These are phyloP conservation scores for Drosophila anceps DNA, from an alignment of 2,888 invertebrate species.

Conservation along the genomic window DNA sequence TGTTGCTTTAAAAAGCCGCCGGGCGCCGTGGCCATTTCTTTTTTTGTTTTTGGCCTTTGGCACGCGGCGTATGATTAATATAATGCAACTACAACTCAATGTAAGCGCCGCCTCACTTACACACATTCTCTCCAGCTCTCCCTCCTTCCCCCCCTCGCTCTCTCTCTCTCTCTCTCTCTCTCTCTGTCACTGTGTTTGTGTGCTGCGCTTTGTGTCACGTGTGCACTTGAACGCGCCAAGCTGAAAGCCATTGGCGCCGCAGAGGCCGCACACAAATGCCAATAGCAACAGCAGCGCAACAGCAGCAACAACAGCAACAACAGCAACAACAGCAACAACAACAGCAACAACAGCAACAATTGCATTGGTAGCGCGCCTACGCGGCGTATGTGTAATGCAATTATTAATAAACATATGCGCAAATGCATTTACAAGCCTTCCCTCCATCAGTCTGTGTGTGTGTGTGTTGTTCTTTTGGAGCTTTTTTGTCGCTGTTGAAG, in stretches of 20 bases:
- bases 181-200: conserved; percentile 8
- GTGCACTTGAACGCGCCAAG: conserved; percentile 72
- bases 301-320: conserved; percentile 8
- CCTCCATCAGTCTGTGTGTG: background rate
- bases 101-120: background rate
- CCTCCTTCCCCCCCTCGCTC: background rate
- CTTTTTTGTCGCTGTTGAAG: conserved; percentile 16
- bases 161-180: background rate
- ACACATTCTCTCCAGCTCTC: background rate
- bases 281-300: conserved; percentile 9
- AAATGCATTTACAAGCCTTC: conserved; percentile 3
- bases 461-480: conserved; percentile 3
- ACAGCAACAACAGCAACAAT: background rate
- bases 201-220: conserved; percentile 66
- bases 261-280: conserved; percentile 31
- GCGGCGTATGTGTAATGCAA: conserved; percentile 75
- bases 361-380: conserved; percentile 36
- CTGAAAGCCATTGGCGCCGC: conserved; percentile 56
- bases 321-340: background rate
- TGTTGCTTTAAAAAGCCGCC: conserved; percentile 53
- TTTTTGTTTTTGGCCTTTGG: conserved; percentile 23
- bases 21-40: conserved; percentile 31
- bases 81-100: conserved; percentile 52
- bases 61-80: conserved; percentile 61
- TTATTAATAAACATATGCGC: conserved; percentile 71